Evolutionary conservation across 2,888 invertebrate species (phyloP).

Genomic region (Pinctada fucata): DNA sequence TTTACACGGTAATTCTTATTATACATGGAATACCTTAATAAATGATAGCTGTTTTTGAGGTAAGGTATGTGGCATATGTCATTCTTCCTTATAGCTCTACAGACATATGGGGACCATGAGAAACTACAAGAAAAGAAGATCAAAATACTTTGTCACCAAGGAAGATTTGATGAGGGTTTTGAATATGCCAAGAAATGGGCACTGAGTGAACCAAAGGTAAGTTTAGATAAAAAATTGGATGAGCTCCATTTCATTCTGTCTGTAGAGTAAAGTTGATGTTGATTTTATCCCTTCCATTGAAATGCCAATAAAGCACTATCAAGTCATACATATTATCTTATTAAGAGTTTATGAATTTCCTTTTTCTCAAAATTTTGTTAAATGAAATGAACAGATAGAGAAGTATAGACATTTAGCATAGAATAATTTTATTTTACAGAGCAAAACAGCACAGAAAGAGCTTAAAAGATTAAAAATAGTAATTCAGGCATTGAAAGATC

Average conservation of each 20-base stretch:
- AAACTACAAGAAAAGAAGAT: conserved; percentile 70
- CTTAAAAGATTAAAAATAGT: conserved; percentile 68
- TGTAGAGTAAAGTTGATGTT: neutral
- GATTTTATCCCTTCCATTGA: neutral
- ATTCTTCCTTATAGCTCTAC: conserved; percentile 52
- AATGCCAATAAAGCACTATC: too few species aligned
- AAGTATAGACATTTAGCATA: too few species aligned
- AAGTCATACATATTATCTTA: too few species aligned
- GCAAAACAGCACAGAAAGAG: conserved; percentile 67
- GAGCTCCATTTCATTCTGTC: conserved; percentile 6
- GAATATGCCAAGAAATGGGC: conserved; percentile 65
- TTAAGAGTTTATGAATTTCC: too few species aligned
- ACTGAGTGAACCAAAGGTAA: conserved; percentile 65
- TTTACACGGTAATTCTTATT: too few species aligned
- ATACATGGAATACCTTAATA: too few species aligned
- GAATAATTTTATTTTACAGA: conserved; percentile 53
- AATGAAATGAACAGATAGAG: too few species aligned
- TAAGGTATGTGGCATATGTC: neutral
- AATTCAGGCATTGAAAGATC: conserved; percentile 66
- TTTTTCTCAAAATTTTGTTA: too few species aligned
- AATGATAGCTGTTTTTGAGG: too few species aligned
- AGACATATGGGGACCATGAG: conserved; percentile 55
- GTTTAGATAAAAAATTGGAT: conserved; percentile 2
- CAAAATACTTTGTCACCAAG: conserved; percentile 69
- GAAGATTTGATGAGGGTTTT: conserved; percentile 68